Evolutionary conservation across 2,797 vertebrate genomes (phyloP).

Genomic region (Falco peregrinus): DNA sequence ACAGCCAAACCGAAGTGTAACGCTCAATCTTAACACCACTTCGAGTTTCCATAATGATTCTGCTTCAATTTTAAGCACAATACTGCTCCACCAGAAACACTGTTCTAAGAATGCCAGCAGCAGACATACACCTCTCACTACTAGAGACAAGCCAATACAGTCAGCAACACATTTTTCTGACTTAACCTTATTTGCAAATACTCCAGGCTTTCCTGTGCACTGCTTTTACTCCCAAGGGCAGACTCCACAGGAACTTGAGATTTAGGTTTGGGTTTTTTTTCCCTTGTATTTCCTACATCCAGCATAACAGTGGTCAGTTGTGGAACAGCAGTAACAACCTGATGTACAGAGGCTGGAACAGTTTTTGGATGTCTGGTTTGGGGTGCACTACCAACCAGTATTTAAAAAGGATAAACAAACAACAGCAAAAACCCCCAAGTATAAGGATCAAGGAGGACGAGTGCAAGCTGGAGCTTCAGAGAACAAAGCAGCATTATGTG

Average conservation of each 20-base stretch:
- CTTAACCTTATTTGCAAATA: neutral
- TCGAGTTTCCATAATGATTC: neutral
- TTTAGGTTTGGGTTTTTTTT: neutral
- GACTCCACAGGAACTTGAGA: neutral
- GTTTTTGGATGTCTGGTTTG: neutral
- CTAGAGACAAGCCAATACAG: neutral
- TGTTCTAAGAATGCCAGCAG: neutral
- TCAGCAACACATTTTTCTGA: neutral
- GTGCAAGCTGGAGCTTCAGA: neutral
- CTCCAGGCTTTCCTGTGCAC: neutral
- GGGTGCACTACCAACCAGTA: neutral
- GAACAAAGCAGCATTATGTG: neutral
- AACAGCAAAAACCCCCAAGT: neutral
- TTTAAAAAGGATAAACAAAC: neutral
- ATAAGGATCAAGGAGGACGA: neutral
- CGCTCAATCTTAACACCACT: neutral
- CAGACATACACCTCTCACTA: neutral
- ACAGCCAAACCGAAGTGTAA: neutral
- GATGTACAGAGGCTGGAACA: neutral
- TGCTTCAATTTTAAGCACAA: neutral
- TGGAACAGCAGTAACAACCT: neutral
- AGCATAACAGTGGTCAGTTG: neutral
- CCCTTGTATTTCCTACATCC: neutral
- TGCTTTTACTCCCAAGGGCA: neutral
- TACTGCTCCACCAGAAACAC: neutral